Evolutionary conservation across 2,888 invertebrate genomes (phyloP).

Genomic region (Ditula angustiorana): DNA sequence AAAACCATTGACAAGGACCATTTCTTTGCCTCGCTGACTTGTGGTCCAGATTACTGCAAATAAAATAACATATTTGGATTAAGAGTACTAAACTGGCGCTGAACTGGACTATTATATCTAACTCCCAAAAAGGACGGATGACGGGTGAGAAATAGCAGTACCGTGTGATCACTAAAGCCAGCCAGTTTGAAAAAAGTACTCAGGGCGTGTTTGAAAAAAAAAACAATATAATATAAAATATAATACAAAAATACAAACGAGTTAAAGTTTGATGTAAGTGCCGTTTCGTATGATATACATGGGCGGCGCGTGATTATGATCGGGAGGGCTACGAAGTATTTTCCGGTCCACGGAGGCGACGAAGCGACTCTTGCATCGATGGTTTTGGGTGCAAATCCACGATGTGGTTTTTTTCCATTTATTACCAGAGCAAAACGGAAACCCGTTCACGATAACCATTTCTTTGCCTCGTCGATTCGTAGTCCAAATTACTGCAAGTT

Average conservation of each 20-base stretch:
- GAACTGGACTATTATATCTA: too few relatives aligned
- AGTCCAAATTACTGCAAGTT: slow-evolving; percentile 37
- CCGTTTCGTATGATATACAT: not conserved
- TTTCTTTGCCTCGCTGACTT: slow-evolving; percentile 14
- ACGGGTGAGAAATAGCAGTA: too few relatives aligned
- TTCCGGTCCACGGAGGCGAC: not conserved
- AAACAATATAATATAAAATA: too few relatives aligned
- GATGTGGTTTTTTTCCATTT: not conserved
- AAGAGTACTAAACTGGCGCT: too few relatives aligned
- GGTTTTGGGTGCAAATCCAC: slow-evolving; percentile 36
- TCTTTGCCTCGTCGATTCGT: slow-evolving; percentile 40
- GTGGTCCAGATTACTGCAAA: slow-evolving; percentile 17
- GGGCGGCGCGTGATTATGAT: slow-evolving; percentile 3
- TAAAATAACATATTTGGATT: too few relatives aligned
- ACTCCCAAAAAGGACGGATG: too few relatives aligned
- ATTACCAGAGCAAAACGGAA: slow-evolving; percentile 39
- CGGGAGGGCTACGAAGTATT: not conserved
- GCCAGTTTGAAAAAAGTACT: too few relatives aligned
- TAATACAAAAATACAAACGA: too few relatives aligned
- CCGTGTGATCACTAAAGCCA: too few relatives aligned
- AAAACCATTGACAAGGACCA: slow-evolving; percentile 10
- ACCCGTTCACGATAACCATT: slow-evolving; percentile 37
- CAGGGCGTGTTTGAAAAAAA: too few relatives aligned
- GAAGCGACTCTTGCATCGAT: slow-evolving; percentile 38
- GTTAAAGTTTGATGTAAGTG: not conserved